Evolutionary conservation across 1,140 invertebrate species (phyloP), one percentile per base, ranked within the genome.

Genomic region (Druon quercuslanigerum): DNA sequence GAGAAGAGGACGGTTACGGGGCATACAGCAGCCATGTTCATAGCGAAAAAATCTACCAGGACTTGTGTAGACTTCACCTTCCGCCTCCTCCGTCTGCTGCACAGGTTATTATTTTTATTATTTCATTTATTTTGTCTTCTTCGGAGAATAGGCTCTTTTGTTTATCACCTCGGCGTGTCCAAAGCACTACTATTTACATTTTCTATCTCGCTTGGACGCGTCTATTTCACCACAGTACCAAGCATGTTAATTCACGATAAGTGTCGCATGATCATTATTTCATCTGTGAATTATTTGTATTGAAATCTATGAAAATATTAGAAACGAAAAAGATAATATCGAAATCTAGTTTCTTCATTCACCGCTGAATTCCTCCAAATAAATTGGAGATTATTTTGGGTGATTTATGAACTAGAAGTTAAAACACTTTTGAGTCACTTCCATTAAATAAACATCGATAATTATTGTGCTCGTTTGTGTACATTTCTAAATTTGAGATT

Each of bases 41-140:
- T 87, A 94, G 95, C 89, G 96, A 96, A 89, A 95, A 96, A 91
- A 95, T 96, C 89, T 96, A 96, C 92, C 95, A 96, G 88, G 95
- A 96, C 92, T 93, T 96, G 84, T 96, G 95, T 93, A 94, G 93
- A 81, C 93, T 95, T 78, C 89, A 89, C 76, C 86, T 91, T 81
- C 89, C 90, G 81, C 87, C 89, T 86, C 89, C 88, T 86, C 85
- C 87, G 76, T 89, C 88, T 83, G 86, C 87, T 79, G 83, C 85
- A 73, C 88, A 90, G 90, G 91, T 91, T 87, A 86, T 86, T 87
- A 85, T 82, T 85, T 83, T 76, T 84, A 82, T 82, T 79, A 78
- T 72, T 82, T 80, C 77, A 83, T 70, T 60, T 56, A 9, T 72
- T 81, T 77, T 70, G 74, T 66, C 40, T 72, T 78, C 57, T 50